Percentiles rank a stretch among this genome's conserved stretches.
These are phyloP conservation scores for Enoplosus armatus DNA, from an alignment of 2,797 vertebrate species.

Conservation along the genomic window DNA sequence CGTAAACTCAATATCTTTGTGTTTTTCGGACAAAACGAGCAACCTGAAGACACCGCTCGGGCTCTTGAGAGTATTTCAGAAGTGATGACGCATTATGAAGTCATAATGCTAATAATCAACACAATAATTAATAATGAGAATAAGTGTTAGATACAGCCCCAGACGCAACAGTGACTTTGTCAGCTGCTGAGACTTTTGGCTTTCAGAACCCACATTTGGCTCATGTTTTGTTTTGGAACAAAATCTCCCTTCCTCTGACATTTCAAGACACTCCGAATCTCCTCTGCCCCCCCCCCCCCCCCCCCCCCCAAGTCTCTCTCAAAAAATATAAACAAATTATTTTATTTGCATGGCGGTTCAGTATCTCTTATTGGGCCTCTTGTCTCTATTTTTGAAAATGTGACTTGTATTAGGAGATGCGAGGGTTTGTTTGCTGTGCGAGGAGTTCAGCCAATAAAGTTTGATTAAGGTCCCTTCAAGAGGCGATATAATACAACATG, in stretches of 20 bases:
- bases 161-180: not conserved
- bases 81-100: constrained; percentile 3
- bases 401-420: constrained; percentile 3
- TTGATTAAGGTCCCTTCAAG: not conserved
- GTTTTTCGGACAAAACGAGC: not conserved
- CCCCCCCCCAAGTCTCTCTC: not conserved
- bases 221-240: constrained; percentile 35
- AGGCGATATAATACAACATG: not conserved
- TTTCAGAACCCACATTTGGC: constrained; percentile 6
- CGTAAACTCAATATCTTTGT: not conserved
- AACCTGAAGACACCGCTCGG: not conserved
- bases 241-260: constrained; percentile 8
- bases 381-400: constrained; percentile 14
- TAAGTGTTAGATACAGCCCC: not conserved
- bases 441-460: not conserved
- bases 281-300: constrained; percentile 7
- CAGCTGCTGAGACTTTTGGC: constrained; percentile 5
- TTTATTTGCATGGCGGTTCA: constrained; percentile 8
- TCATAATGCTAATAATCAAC: not conserved
- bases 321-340: constrained; percentile 28
- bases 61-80: not conserved
- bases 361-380: constrained; percentile 13
- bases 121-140: not conserved
- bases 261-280: constrained; percentile 37
- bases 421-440: constrained; percentile 1